Evolutionary conservation across 2,888 invertebrate species (phyloP), one percentile per base, ranked within the genome.

Genomic region (Zootermopsis nevadensis): DNA sequence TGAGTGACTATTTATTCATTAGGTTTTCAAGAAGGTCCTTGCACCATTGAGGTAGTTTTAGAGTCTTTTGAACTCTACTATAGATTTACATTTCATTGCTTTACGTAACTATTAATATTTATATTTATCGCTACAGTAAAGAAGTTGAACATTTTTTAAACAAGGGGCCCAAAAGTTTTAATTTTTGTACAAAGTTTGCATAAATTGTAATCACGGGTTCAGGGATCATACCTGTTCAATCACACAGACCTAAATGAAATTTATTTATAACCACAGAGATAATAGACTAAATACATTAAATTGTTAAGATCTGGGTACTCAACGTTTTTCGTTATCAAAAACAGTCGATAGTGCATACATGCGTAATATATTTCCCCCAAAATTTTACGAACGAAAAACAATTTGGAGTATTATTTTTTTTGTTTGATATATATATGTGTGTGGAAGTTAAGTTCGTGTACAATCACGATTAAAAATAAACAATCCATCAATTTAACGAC

Each of bases 401-500:
- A 79, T 79, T 77, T 31, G 15, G 77, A 77, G 53, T 55, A 42
- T 42, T 42, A 77, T 77, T 77, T 79, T 77, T 79, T 79, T 79
- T 79, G 76, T 42, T 48, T 76, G 76, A 76, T 76, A 76, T 76
- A 76, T 76, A 76, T 48, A 38, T 38, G 38, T 60, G 79, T 79
- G 66, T 79, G 79, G 66, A 79, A 79, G 79, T 79, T 79, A 79
- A 79, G 66, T 79, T 79, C 35, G 79, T 55, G n/a, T 55, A 55
- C 55, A 33, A 80, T 77, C 77, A 22, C 79, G 83, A 79, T 83
- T 83, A 83, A 83, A 83, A 83, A 83, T 83, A 77, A 83, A 84
- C 84, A 81, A 84, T 84, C 81, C 83, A 84, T 84, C 84, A 84
- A 80, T 80, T 69, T 72, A 74, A 80, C 84, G 82, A 81, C 84